phyloP scores from a whole-genome alignment of 2,888 invertebrate genomes.

The Eumerus sabulonum region DNA sequence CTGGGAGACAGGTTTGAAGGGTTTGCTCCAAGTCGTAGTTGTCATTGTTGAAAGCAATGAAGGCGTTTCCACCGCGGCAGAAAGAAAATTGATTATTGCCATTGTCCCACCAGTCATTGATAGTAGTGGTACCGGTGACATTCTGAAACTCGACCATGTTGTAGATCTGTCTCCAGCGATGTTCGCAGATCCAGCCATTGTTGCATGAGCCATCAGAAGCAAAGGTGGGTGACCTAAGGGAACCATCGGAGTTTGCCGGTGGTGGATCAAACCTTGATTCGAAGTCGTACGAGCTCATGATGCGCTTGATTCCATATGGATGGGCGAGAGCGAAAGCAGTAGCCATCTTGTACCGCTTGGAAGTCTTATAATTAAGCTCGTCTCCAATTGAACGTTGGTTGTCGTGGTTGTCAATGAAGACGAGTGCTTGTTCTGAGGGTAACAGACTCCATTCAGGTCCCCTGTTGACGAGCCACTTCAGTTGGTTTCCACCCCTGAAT shows the following conservation, averaged over 20 bases:
- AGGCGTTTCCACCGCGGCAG: constrained; percentile 86
- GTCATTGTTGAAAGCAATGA: constrained; percentile 87
- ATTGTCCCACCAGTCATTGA: constrained; percentile 88
- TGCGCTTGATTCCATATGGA: constrained; percentile 87
- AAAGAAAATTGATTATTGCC: constrained; percentile 89
- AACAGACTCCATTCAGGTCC: constrained; percentile 85
- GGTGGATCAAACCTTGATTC: constrained; percentile 82
- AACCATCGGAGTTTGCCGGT: constrained; percentile 81
- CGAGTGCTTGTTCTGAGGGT: constrained; percentile 82
- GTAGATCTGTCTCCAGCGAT: constrained; percentile 88
- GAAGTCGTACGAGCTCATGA: constrained; percentile 93
- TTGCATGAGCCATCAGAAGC: constrained; percentile 83
- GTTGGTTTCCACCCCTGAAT: constrained; percentile 82
- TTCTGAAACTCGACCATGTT: constrained; percentile 88
- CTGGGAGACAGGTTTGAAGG: constrained; percentile 84
- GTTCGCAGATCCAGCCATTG: constrained; percentile 89
- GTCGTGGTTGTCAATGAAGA: constrained; percentile 96
- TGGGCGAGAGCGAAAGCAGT: constrained; percentile 93
- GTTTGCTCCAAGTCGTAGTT: constrained; percentile 80
- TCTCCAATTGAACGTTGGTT: constrained; percentile 88
- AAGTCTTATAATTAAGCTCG: constrained; percentile 85
- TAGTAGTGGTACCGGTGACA: constrained; percentile 80
- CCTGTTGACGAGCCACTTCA: constrained; percentile 84
- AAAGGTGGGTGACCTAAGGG: constrained; percentile 81
- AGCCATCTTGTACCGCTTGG: constrained; percentile 87